Evolutionary conservation across 2,888 invertebrate genomes (phyloP).

Genomic region (Perizoma flavofasciatum): DNA sequence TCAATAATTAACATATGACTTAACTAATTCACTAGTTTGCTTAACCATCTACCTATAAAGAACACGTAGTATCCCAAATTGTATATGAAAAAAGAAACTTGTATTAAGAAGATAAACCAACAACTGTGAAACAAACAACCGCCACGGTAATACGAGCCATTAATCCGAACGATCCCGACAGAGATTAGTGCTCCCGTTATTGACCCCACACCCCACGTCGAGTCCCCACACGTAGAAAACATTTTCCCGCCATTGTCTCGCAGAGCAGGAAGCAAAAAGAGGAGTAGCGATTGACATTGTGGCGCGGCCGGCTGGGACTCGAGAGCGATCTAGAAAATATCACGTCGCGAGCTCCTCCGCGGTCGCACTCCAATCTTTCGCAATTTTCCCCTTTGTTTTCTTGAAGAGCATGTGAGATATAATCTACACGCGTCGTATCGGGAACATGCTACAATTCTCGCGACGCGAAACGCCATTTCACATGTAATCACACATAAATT

Average conservation of each 20-base stretch:
- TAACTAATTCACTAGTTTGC: too few relatives aligned
- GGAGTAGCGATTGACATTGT: constrained; percentile 73
- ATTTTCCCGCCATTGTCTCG: constrained; percentile 78
- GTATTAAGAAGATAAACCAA: constrained; percentile 64
- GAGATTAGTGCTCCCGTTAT: constrained; percentile 77
- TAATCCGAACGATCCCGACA: constrained; percentile 78
- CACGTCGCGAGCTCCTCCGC: constrained; percentile 34
- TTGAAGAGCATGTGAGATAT: constrained; percentile 49
- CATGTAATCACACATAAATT: constrained; percentile 56
- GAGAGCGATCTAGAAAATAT: constrained; percentile 28
- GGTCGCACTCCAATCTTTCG: constrained; percentile 46
- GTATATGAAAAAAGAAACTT: constrained; percentile 58
- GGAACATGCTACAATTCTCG: constrained; percentile 45
- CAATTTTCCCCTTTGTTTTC: constrained; percentile 61
- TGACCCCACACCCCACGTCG: constrained; percentile 64
- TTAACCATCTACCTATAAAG: too few relatives aligned
- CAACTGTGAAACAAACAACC: constrained; percentile 74
- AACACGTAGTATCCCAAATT: too few relatives aligned
- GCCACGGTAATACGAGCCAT: constrained; percentile 78
- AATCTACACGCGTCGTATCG: constrained; percentile 44
- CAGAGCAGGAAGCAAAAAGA: constrained; percentile 72
- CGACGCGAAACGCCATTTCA: constrained; percentile 52
- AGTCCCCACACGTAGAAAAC: constrained; percentile 70
- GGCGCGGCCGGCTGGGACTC: constrained; percentile 40
- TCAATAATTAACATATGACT: too few relatives aligned